Evolutionary conservation across 2,113 vertebrate species (phyloP).

Genomic region (Labeo rohita): DNA sequence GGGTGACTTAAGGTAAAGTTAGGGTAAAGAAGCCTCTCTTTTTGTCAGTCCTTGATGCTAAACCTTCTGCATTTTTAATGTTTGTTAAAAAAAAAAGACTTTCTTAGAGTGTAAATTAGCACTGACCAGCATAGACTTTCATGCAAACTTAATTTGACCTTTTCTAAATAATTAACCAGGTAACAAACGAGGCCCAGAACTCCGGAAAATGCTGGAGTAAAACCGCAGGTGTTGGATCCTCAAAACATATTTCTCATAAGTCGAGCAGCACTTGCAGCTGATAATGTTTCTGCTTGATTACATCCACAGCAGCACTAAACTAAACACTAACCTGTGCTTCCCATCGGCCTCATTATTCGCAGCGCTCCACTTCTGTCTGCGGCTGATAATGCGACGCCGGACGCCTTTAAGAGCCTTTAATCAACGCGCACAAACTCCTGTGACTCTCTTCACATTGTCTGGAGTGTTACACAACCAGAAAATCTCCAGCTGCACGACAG

Average conservation of each 20-base stretch:
- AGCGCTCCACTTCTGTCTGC: conserved; percentile 26
- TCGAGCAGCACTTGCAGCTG: background rate
- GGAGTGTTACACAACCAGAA: background rate
- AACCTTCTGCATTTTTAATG: too few species aligned
- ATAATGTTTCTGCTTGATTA: conserved; percentile 19
- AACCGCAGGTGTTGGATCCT: background rate
- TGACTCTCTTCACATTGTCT: background rate
- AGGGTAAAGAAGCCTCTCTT: background rate
- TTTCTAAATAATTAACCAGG: too few species aligned
- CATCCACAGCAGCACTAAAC: conserved; percentile 14
- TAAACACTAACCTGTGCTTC: background rate
- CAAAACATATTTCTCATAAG: background rate
- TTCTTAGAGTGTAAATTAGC: background rate
- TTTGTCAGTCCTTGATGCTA: too few species aligned
- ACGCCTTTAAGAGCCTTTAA: background rate
- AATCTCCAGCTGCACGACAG: background rate
- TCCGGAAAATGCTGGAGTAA: background rate
- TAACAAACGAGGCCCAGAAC: background rate
- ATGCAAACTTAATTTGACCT: background rate
- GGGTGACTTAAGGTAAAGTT: background rate
- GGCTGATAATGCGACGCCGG: background rate
- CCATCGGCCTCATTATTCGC: background rate
- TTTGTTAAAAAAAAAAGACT: background rate
- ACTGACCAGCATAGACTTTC: background rate
- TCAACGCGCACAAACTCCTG: background rate